Evolutionary conservation across 1,140 invertebrate species (phyloP), one percentile per base, ranked within the genome.

Genomic region (Eciton burchellii): DNA sequence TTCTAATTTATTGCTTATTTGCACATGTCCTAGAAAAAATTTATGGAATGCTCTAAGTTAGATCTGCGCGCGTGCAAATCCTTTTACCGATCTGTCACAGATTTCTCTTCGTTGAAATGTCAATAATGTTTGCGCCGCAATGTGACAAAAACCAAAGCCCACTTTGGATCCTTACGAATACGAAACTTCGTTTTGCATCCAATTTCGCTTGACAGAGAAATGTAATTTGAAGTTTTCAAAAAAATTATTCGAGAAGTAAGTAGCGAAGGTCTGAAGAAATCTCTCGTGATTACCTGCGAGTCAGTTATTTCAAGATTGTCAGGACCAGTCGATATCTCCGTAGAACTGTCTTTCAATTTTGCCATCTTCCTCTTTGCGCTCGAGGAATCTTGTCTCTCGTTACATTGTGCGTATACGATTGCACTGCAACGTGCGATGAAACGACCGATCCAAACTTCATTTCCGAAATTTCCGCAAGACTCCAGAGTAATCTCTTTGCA

Each of bases 1-100:
- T 56, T 70, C 56, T 54, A 52, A 77, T 77, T 77, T 77, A 77
- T 76, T 43, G 49, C 47, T 66, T 77, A 68, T 79, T 70, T 24
- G 41, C 26, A 66, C 21, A 29, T 6, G 21, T 41, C 35, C 35
- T 35, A 35, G 35, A 68, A 68, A 79, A 70, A 79, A 79, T 70
- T 56, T 70, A 79, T 70, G 68, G n/a, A 57, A 21, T 21, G 49
- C 35, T 3, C 49, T 19, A 11, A 16, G 54, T n/a, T 77, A 54
- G 29, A 63, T 68, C 8, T 49, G 29, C 68, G 43, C 26, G 54
- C 19, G 19, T 5, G 21, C 21, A 24, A 70, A 70, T 77, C 26
- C n/a, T 68, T 77, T 26, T 41, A 68, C 11, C 29, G 54, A 66
- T 43, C 19, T 77, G 26, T 1, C 54, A 77, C 54, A 19, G 21